Evolutionary conservation across 2,113 vertebrate genomes (phyloP).

Genomic region (Syngnathus floridae): DNA sequence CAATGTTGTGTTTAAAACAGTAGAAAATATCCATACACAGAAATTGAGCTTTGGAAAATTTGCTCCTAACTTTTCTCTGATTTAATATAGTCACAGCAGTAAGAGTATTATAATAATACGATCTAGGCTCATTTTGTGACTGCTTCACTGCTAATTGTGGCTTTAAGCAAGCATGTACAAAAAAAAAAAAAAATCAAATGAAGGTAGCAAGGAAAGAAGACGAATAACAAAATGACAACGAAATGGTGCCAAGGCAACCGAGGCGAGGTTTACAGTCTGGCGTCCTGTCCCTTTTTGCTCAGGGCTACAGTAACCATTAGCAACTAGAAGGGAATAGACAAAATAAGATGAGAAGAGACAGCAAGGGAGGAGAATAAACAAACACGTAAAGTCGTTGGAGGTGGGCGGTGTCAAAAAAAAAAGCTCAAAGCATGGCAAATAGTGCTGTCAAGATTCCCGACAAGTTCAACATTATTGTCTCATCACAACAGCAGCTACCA

Average conservation of each 20-base stretch:
- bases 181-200: slow-evolving; percentile 32
- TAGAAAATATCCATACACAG: too few species aligned
- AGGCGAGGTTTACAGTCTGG: slow-evolving; percentile 66
- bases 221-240: slow-evolving; percentile 65
- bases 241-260: slow-evolving; percentile 70
- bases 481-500: slow-evolving; percentile 18
- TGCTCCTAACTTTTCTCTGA: background rate
- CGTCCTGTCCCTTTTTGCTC: slow-evolving; percentile 57
- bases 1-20: too few species aligned
- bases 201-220: slow-evolving; percentile 26
- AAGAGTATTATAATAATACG: background rate
- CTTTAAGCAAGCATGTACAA: slow-evolving; percentile 8
- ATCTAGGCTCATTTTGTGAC: background rate
- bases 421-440: slow-evolving; percentile 7
- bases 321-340: slow-evolving; percentile 58
- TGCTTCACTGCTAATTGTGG: background rate
- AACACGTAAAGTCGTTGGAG: background rate
- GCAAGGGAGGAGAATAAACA: slow-evolving; percentile 3
- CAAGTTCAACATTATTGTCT: slow-evolving; percentile 34
- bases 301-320: slow-evolving; percentile 67
- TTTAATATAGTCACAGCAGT: background rate
- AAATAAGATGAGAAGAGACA: slow-evolving; percentile 37
- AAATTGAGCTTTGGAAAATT: background rate
- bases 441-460: slow-evolving; percentile 15
- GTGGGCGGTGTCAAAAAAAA: background rate